Evolutionary conservation across 2,797 vertebrate genomes (phyloP), one percentile per base, ranked within the genome.

Genomic region (Scomberomorus guttatus): DNA sequence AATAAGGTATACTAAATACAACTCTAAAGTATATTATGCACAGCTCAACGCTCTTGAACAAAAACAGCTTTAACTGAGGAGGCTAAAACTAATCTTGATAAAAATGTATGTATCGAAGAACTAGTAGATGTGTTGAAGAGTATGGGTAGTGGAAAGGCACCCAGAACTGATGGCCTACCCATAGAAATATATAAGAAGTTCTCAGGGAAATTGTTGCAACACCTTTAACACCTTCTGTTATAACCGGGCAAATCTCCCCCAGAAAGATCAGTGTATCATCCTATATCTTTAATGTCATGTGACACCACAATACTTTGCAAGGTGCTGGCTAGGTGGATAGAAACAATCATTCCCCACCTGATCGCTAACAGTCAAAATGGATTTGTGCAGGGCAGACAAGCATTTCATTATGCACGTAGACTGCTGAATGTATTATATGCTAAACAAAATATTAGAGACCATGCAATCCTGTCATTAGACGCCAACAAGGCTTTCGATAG

Each of bases 1-100:
- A 32, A 32, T 80, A 20, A 63, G 44, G 7, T 80, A 58, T 5
- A 79, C 17, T 22, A 64, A 12, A 50, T 39, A 56, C 1, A 48
- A 58, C 34, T 22, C 24, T 0, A 51, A 77, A 34, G 22, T 13
- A 39, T 20, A 64, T 37, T 46, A 34, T 59, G 14, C 14, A 64
- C 50, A 69, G 32, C 0, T 64, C 0, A 46, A 59, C 27, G 51
- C 51, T n/a, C 8, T 66, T 9, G 42, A 75, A 15, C 8, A 39
- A 17, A 59, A 67, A n/a, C 52, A 32, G 32, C 17, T 6, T 7
- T 50, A 24, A 25, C 44, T 18, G 27, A 65, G 1, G 72, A 51
- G n/a, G 27, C 10, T 6, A 66, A 39, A 12, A 52, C 48, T 5
- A 22, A 52, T 17, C 18, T 70, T 34, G 27, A 71, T 2, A 60